Percentiles rank a stretch among this genome's conserved stretches.
phyloP scores from a whole-genome alignment of 1,140 invertebrate genomes.

The Cyrtorhinus lividipennis region DNA sequence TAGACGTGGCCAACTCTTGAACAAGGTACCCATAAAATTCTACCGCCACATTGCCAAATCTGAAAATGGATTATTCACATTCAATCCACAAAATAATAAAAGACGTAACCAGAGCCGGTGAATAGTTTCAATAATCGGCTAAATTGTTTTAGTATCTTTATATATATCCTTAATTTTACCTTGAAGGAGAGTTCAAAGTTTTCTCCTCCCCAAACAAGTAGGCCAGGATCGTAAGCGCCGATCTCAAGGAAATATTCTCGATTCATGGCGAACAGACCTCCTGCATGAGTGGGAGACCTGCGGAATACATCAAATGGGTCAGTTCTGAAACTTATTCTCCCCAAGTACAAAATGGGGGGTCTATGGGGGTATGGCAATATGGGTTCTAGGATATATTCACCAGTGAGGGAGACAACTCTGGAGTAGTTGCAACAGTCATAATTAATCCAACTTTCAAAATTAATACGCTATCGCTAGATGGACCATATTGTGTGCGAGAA shows the following conservation, averaged over 20 bases:
- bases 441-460: no score
- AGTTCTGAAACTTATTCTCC: no score
- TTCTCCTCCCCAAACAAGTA: conserved; percentile 89
- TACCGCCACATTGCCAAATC: conserved; percentile 98
- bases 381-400: no score
- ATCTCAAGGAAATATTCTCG: conserved; percentile 88
- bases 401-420: no score
- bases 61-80: conserved; percentile 29
- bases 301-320: neutral
- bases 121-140: neutral
- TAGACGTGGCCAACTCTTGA: conserved; percentile 97
- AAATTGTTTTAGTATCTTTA: no score
- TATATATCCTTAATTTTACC: no score
- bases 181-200: conserved; percentile 98
- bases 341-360: no score
- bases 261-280: conserved; percentile 97
- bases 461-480: no score
- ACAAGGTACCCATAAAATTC: conserved; percentile 96
- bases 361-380: no score
- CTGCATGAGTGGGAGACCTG: conserved; percentile 71
- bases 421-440: no score
- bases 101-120: neutral
- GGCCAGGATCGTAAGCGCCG: conserved; percentile 88
- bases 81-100: conserved; percentile 6
- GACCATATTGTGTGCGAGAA: no score